These are phyloP conservation scores for Tor tambroides DNA, from an alignment of 2,113 vertebrate species.

Conservation along the genomic window DNA sequence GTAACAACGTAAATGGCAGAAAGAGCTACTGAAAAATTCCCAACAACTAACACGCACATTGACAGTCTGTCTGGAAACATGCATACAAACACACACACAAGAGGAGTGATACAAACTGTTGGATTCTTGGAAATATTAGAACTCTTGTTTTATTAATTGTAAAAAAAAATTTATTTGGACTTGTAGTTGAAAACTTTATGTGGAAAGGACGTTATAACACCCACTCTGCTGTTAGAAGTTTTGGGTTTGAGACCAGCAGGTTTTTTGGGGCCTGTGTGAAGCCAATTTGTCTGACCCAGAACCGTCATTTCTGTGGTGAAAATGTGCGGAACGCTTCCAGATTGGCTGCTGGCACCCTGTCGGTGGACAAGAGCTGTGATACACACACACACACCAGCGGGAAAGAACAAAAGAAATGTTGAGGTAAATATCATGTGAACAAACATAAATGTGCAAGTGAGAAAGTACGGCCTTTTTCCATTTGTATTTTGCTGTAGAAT, in stretches of 20 bases:
- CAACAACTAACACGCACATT: background rate
- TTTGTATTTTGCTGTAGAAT: slow-evolving; percentile 12
- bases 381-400: background rate
- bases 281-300: background rate
- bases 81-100: background rate
- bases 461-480: slow-evolving; percentile 4
- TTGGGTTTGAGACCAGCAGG: slow-evolving; percentile 15
- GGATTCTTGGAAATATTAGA: background rate
- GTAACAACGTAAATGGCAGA: background rate
- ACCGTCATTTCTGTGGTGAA: background rate
- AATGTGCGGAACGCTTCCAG: background rate
- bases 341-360: background rate
- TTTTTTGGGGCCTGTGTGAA: slow-evolving; percentile 1
- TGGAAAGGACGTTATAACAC: background rate
- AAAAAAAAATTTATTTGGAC: background rate
- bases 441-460: slow-evolving; percentile 8
- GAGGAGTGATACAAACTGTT: background rate
- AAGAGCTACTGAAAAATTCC: background rate
- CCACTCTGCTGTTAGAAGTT: background rate
- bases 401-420: slow-evolving; percentile 21
- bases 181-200: background rate
- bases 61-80: background rate
- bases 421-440: background rate
- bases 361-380: background rate
- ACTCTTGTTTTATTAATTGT: background rate